Evolutionary conservation across 2,797 vertebrate genomes (phyloP), one percentile per base, ranked within the genome.

Genomic region (Babyrousa celebensis): DNA sequence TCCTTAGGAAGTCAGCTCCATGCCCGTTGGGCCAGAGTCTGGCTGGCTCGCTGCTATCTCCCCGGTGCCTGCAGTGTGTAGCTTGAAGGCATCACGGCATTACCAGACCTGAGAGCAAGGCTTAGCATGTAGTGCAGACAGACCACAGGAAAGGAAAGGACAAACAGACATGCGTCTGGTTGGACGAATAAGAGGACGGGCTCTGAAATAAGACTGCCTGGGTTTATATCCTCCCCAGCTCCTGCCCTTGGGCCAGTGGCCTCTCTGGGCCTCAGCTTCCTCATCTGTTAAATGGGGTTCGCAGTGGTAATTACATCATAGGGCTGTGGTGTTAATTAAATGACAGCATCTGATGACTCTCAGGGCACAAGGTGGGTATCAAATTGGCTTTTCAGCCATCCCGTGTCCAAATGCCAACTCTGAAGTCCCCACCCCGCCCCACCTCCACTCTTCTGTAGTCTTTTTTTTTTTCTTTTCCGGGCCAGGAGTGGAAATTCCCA

Each of bases 71-170:
- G 16, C 25, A 1, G 40, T 3, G 43, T 2, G 0, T 0, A 23
- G 32, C 9, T 3, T 0, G 75, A 6, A 6, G 17, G 67, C 11
- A 25, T 16, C 12, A 3, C 15, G 2, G n/a, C 14, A 0, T 18
- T 1, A 3, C 43, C 0, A 0, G 60, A 1, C 54, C 75, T 27
- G 5, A 29, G 23, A 60, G 72, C 14, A 1, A 40, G 67, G 67
- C n/a, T 0, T 2, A 15, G 18, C 11, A 0, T 0, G 2, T 0
- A 2, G 2, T 1, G 52, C 36, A 1, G 32, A 3, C 3, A 2
- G 32, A 3, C 3, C 1, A 18, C 70, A 11, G 20, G 1, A 43
- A 52, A 4, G 12, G 72, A 43, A 18, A 6, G 56, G 20, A 23
- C n/a, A 5, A 48, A 43, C 12, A 5, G 27, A 32, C 0, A 14